Evolutionary conservation across 2,888 invertebrate species (phyloP), one percentile per base, ranked within the genome.

Genomic region (Andrena minutula): DNA sequence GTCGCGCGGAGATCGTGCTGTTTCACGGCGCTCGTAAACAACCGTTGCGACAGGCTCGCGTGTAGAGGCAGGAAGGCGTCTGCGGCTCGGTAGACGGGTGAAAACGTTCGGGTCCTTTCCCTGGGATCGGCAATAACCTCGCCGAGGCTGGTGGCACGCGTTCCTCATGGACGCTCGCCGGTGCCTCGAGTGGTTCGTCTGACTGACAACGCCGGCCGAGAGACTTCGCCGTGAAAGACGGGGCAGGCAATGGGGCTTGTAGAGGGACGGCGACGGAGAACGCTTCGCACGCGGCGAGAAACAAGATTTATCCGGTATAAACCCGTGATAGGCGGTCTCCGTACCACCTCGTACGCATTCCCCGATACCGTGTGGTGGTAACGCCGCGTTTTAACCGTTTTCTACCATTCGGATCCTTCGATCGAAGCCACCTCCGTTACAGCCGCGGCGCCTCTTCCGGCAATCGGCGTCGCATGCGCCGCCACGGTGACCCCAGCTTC

Each of bases 261-360:
- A n/a, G 75, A 53, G 81, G 78, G 60, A 80, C 71, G 58, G 30
- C 53, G 78, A 82, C 61, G 79, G 87, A 88, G 85, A 85, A 64
- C 77, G 84, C 85, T 79, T 82, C 80, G 79, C 85, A 89, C 87
- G 79, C 82, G 85, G 78, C 70, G 82, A 84, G 89, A 87, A 91
- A 89, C 92, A 78, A 91, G 91, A 92, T 91, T 92, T 90, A 92
- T 91, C 92, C 91, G 90, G 92, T 92, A 92, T 90, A 86, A 92
- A 92, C 92, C 79, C 71, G 90, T 75, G 82, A 79, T 79, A 86
- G 90, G 89, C 89, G 85, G 91, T 91, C 88, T 89, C 87, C 90
- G 89, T 91, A 87, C 89, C 89, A 88, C 84, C 84, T 86, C 82
- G 85, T 84, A 82, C 89, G 74, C 88, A 84, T 88, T 88, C 88